Percentiles rank a stretch among this genome's conserved stretches.
Conservation (phyloP, 2,888 invertebrate species). For the Asteroscopus sphinx region DNA sequence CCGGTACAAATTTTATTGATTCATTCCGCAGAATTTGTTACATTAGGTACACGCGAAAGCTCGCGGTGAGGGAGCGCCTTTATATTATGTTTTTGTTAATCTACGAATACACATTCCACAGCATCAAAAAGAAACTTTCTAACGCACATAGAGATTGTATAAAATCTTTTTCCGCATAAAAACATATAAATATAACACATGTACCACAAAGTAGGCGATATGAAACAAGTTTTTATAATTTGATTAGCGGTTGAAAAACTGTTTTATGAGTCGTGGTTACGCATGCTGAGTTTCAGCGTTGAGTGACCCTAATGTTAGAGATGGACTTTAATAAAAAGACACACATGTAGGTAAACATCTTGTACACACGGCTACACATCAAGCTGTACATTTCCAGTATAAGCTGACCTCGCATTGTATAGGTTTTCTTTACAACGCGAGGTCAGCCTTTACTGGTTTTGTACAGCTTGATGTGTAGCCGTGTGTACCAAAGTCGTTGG, state of each 20-base stretch:
- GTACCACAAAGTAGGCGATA: slow-evolving; percentile 15
- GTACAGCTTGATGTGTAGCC: too few species aligned
- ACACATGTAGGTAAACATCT: too few species aligned
- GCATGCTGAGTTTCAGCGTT: slow-evolving; percentile 33
- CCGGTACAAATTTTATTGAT: too few species aligned
- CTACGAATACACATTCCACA: neutral
- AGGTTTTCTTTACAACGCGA: too few species aligned
- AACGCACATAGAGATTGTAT: slow-evolving; percentile 5
- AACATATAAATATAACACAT: slow-evolving; percentile 13
- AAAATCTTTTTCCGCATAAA: slow-evolving; percentile 10
- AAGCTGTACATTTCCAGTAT: too few species aligned
- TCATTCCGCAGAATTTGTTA: too few species aligned
- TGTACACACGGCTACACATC: too few species aligned
- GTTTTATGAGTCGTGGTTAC: slow-evolving; percentile 44
- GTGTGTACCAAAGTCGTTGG: slow-evolving; percentile 66
- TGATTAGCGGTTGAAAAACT: slow-evolving; percentile 36
- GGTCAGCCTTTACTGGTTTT: too few species aligned
- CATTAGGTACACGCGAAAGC: too few species aligned
- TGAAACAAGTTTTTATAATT: slow-evolving; percentile 30
- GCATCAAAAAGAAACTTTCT: slow-evolving; percentile 38
- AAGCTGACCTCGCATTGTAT: too few species aligned
- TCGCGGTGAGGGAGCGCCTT: too few species aligned
- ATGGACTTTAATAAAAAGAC: slow-evolving; percentile 18
- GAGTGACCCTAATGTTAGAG: slow-evolving; percentile 31
- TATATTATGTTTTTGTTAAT: neutral